Evolutionary conservation across 2,113 vertebrate species (phyloP).

Genomic region (Damaliscus lunatus): DNA sequence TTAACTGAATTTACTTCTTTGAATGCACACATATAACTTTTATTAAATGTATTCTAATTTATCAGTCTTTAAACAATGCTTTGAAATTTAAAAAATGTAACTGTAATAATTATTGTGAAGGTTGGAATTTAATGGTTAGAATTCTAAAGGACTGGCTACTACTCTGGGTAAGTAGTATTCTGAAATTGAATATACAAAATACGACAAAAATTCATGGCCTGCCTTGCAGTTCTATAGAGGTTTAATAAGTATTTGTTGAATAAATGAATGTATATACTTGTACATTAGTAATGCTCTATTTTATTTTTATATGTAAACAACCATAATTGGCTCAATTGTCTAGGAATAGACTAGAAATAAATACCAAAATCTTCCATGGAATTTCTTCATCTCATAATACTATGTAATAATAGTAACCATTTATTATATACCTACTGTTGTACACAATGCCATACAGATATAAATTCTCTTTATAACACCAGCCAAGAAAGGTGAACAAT

Average conservation of each 20-base stretch:
- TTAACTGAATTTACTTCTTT: slow-evolving; percentile 5
- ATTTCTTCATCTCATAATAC: background rate
- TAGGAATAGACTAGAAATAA: background rate
- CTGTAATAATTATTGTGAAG: background rate
- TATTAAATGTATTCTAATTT: background rate
- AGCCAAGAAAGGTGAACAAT: background rate
- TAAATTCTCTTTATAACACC: background rate
- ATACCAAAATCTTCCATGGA: background rate
- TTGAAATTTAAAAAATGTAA: background rate
- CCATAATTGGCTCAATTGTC: background rate
- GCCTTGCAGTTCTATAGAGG: background rate
- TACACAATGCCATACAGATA: background rate
- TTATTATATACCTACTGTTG: background rate
- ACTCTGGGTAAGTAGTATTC: background rate
- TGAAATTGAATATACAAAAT: slow-evolving; percentile 20
- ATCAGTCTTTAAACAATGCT: background rate
- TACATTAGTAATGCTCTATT: background rate
- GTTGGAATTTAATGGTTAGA: background rate
- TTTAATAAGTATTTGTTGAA: background rate
- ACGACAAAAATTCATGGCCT: background rate
- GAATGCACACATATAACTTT: background rate
- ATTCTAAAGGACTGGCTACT: background rate
- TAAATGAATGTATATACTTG: background rate
- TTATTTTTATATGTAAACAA: background rate
- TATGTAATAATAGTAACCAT: background rate